Evolutionary conservation across 2,797 vertebrate species (phyloP).

Genomic region (Myotis findleyi): DNA sequence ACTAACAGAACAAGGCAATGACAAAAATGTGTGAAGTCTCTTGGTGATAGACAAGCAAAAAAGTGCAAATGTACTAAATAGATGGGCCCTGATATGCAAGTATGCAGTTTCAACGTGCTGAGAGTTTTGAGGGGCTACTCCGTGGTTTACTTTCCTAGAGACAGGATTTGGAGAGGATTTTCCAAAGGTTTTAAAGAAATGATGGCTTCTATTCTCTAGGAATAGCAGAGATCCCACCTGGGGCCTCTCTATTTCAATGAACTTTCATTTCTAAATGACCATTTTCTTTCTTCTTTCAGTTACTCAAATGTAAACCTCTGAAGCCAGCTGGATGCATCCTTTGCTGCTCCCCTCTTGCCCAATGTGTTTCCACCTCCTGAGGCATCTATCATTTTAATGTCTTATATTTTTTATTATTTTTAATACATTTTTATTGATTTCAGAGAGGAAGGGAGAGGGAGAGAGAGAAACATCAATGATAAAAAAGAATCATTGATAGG

Average conservation of each 20-base stretch:
- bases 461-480: too few species aligned
- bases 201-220: background rate
- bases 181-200: background rate
- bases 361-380: background rate
- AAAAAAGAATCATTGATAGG: too few species aligned
- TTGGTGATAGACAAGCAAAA: background rate
- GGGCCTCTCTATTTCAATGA: background rate
- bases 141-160: background rate
- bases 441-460: too few species aligned
- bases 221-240: background rate
- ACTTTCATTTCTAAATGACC: background rate
- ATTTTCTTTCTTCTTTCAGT: background rate
- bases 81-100: background rate
- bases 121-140: background rate
- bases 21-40: background rate
- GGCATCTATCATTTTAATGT: background rate
- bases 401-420: background rate
- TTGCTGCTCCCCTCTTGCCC: background rate
- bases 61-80: background rate
- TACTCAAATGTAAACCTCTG: background rate
- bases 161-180: background rate
- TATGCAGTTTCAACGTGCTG: background rate
- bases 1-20: constrained; percentile 58
- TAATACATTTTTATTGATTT: too few species aligned
- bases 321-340: background rate